Conservation (phyloP, 2,888 invertebrate genomes). For the Eumerus sabulonum region DNA sequence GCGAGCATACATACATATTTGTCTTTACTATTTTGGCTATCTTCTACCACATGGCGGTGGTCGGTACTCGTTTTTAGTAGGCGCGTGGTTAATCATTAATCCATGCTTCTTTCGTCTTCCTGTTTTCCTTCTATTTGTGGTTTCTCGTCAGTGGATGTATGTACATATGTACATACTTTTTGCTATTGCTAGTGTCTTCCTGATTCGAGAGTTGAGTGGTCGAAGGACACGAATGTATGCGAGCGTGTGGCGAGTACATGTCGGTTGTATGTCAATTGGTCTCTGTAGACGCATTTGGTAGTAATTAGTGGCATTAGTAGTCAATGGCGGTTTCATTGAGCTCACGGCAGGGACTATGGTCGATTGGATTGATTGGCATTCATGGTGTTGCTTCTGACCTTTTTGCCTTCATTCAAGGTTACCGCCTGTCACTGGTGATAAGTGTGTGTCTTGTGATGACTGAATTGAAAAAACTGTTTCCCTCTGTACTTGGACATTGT, state of each 20-base stretch:
- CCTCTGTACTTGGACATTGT: too few species aligned
- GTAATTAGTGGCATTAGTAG: conserved; percentile 46
- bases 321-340: conserved; percentile 49
- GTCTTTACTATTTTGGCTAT: conserved; percentile 20
- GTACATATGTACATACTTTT: conserved; percentile 30
- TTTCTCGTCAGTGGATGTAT: background rate
- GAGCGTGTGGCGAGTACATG: background rate
- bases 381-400: too few species aligned
- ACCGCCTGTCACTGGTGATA: conserved; percentile 15
- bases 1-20: too few species aligned
- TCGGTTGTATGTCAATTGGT: conserved; percentile 30
- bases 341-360: background rate
- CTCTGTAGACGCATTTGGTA: conserved; percentile 41
- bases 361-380: conserved; percentile 22
- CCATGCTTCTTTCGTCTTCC: conserved; percentile 35
- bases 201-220: conserved; percentile 7
- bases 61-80: conserved; percentile 26
- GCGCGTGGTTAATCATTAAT: conserved; percentile 62
- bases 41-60: conserved; percentile 14
- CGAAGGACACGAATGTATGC: background rate
- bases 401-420: conserved; percentile 9
- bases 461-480: too few species aligned
- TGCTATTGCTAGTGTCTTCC: conserved; percentile 21
- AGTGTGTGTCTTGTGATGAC: conserved; percentile 6
- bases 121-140: too few species aligned